A percentile compares a stretch with the other conserved stretches of the same genome.
These are phyloP conservation scores for Aelia acuminata DNA, from an alignment of 2,888 invertebrate species.

Conservation along the genomic window DNA sequence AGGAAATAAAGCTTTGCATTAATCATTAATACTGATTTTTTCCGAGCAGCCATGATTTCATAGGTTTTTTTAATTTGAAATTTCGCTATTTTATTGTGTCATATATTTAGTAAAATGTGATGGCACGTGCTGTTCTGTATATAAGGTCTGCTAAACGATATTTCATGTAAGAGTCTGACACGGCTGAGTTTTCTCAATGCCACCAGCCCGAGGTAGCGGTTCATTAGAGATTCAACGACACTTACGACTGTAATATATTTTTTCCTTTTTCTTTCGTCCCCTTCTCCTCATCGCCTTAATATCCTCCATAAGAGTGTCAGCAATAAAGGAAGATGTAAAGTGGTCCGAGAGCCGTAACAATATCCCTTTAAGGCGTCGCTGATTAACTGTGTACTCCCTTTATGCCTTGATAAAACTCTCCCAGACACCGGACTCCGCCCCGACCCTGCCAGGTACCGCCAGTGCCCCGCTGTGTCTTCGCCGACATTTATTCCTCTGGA, in stretches of 20 bases:
- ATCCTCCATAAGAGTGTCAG: not conserved
- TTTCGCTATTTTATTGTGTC: not conserved
- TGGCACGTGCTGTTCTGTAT: not conserved
- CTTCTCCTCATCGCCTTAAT: not conserved
- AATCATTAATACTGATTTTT: not conserved
- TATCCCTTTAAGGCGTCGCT: not conserved
- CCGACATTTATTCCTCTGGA: not conserved
- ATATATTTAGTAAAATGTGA: not conserved
- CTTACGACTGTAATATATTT: not conserved
- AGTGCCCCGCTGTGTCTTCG: not conserved
- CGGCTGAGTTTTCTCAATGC: not conserved
- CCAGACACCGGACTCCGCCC: not conserved
- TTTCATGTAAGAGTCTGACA: not conserved
- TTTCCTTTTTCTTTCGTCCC: not conserved
- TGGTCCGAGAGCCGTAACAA: not conserved
- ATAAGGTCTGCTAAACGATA: not conserved
- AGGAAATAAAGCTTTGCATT: not conserved
- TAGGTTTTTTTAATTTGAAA: not conserved
- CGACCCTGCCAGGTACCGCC: not conserved
- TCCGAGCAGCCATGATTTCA: not conserved
- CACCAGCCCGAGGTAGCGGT: not conserved
- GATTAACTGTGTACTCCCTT: constrained; percentile 4
- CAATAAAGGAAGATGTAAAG: constrained; percentile 35
- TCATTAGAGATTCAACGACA: constrained; percentile 34
- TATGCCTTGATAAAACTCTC: not conserved